Conservation (phyloP, 2,888 invertebrate species). For the Noctua comes region DNA sequence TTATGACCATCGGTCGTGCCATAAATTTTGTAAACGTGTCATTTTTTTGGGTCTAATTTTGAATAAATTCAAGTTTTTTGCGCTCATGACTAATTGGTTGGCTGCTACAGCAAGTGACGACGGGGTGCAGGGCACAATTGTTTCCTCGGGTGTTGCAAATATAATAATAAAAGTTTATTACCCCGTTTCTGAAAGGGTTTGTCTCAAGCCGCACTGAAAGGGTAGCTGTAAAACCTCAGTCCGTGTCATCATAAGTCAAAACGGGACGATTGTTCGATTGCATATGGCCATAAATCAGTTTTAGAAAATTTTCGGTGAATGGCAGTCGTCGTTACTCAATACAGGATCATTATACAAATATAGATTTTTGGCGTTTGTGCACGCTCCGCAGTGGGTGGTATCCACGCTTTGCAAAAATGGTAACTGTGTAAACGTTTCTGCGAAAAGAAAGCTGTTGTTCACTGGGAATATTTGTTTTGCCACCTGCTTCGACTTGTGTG, state of each 20-base stretch:
- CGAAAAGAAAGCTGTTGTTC: conserved; percentile 85
- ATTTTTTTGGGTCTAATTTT: conserved; percentile 83
- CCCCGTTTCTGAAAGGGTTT: conserved; percentile 89
- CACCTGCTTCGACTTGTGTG: conserved; percentile 77
- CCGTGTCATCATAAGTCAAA: conserved; percentile 85
- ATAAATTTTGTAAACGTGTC: conserved; percentile 84
- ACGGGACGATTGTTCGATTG: conserved; percentile 86
- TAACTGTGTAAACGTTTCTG: conserved; percentile 76
- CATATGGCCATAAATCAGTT: conserved; percentile 88
- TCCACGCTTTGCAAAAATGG: conserved; percentile 80
- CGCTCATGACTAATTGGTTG: conserved; percentile 86
- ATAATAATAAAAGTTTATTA: conserved; percentile 90
- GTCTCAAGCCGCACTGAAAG: conserved; percentile 83
- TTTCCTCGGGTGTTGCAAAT: conserved; percentile 87
- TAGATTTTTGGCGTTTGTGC: conserved; percentile 88
- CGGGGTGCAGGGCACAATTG: conserved; percentile 84
- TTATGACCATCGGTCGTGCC: conserved; percentile 78
- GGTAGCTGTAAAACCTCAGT: conserved; percentile 84
- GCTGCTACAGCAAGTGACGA: conserved; percentile 77
- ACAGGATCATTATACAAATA: conserved; percentile 89
- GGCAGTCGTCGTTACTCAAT: conserved; percentile 85
- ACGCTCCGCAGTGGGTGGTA: conserved; percentile 89
- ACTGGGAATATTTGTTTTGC: conserved; percentile 75
- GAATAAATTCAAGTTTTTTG: conserved; percentile 81
- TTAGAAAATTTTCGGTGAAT: conserved; percentile 83